Percentiles rank a stretch among this genome's conserved stretches.
Evolutionary conservation across 2,888 invertebrate genomes (phyloP).

Genomic region (Camponotus fellah): DNA sequence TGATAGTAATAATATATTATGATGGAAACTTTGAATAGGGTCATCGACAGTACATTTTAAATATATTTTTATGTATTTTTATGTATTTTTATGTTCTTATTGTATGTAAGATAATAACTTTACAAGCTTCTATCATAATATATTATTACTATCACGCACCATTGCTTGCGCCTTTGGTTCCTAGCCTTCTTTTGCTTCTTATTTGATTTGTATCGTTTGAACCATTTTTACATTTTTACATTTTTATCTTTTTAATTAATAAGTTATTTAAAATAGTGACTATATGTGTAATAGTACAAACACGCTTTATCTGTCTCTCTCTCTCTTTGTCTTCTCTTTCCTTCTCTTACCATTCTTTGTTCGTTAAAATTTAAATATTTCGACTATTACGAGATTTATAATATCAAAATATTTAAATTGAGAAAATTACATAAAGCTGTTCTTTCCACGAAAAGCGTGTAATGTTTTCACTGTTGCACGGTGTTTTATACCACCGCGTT

Average conservation of each 20-base stretch:
- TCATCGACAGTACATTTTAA: too few species aligned
- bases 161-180: too few species aligned
- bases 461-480: conserved; percentile 66
- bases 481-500: conserved; percentile 73
- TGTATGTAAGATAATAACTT: neutral
- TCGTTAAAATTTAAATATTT: neutral
- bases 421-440: conserved; percentile 11
- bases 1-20: too few species aligned
- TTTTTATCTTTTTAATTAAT: too few species aligned
- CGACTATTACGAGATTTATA: neutral
- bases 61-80: too few species aligned
- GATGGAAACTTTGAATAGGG: too few species aligned
- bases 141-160: too few species aligned
- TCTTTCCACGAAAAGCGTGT: conserved; percentile 22
- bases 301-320: neutral
- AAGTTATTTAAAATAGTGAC: neutral
- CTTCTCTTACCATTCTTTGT: neutral
- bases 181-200: too few species aligned
- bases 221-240: too few species aligned
- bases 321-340: neutral
- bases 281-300: neutral
- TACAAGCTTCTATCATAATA: too few species aligned
- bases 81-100: too few species aligned
- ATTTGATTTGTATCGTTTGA: too few species aligned
- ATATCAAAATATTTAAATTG: neutral